These are phyloP conservation scores for Lasioglossum morio DNA, from an alignment of 2,888 invertebrate genomes.

Conservation along the genomic window DNA sequence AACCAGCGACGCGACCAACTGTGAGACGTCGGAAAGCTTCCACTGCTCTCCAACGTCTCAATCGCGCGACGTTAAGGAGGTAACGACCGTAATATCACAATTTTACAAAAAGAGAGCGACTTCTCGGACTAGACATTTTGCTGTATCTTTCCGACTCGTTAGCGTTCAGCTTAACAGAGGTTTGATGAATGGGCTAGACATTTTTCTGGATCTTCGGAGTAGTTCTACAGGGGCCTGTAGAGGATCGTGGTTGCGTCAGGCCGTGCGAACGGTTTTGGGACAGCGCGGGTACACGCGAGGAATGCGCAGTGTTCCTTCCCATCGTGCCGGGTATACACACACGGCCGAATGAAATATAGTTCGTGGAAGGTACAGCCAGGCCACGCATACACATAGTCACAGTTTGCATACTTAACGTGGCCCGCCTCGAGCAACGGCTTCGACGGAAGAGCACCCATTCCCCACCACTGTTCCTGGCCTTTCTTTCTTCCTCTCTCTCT, in stretches of 20 bases:
- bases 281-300: slow-evolving; percentile 45
- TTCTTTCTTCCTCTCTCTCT: slow-evolving; percentile 1
- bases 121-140: not conserved
- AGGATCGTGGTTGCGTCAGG: not conserved
- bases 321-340: slow-evolving; percentile 39
- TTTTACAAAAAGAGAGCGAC: not conserved
- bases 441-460: slow-evolving; percentile 44
- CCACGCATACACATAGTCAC: slow-evolving; percentile 33
- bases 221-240: not conserved
- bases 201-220: not conserved
- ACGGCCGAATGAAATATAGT: slow-evolving; percentile 66
- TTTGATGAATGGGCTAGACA: not conserved
- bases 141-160: not conserved
- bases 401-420: slow-evolving; percentile 66
- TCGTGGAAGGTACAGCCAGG: slow-evolving; percentile 61
- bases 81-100: not conserved
- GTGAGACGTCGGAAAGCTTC: not conserved
- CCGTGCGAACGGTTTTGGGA: slow-evolving; percentile 59
- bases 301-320: slow-evolving; percentile 54
- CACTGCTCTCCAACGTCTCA: not conserved
- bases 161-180: no score
- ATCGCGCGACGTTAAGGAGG: not conserved
- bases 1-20: not conserved
- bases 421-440: slow-evolving; percentile 42
- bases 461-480: not conserved